These are phyloP conservation scores for Cantharis nigra DNA, from an alignment of 2,888 invertebrate species.

Conservation along the genomic window DNA sequence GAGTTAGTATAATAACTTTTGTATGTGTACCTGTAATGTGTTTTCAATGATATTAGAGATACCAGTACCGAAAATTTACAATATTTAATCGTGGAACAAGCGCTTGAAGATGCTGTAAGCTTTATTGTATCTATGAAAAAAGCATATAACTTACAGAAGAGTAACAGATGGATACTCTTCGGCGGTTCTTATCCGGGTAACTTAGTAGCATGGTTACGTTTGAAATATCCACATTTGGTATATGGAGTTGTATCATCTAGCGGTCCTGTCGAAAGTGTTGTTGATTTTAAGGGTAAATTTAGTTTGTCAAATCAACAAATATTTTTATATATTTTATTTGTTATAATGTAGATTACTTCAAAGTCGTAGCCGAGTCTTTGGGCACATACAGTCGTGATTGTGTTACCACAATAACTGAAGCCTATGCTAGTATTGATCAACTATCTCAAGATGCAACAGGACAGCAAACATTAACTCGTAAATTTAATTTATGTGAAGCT, in stretches of 20 bases:
- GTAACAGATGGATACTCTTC: neutral
- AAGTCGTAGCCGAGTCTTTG: constrained; percentile 79
- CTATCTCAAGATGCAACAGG: constrained; percentile 67
- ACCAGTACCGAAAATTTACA: neutral
- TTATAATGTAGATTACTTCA: constrained; percentile 70
- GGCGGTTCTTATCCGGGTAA: neutral
- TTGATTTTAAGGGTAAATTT: neutral
- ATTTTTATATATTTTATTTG: too few species aligned
- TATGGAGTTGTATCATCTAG: neutral
- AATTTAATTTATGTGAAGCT: constrained; percentile 79
- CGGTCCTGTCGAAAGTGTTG: neutral
- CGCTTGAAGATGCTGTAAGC: neutral
- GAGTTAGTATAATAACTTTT: constrained; percentile 58
- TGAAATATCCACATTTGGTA: neutral
- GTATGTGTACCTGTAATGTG: neutral
- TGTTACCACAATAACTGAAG: constrained; percentile 66
- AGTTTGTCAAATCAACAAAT: too few species aligned
- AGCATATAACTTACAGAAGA: neutral
- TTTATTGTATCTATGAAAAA: neutral
- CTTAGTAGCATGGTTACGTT: neutral
- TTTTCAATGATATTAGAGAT: neutral
- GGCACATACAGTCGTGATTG: constrained; percentile 71
- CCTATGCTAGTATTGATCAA: constrained; percentile 67
- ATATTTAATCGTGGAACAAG: neutral
- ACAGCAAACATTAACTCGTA: constrained; percentile 65